A percentile compares a stretch with the other conserved stretches of the same genome.
Conservation (phyloP, 2,888 invertebrate genomes). For the Andrena trimmerana region DNA sequence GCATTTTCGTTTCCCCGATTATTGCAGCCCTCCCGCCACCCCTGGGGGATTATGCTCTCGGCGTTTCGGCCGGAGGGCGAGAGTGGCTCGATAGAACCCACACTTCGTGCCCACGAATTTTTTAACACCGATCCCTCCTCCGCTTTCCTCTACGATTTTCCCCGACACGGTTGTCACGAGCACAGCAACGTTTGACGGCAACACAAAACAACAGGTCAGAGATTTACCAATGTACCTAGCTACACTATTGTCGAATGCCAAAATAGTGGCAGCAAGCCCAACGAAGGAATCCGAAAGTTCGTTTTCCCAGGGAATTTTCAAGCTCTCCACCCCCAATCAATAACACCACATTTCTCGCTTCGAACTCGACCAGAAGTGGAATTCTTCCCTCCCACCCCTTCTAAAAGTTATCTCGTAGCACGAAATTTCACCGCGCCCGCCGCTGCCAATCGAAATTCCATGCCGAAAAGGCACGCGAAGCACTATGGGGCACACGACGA, state of each 20-base stretch:
- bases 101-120: conserved; percentile 4
- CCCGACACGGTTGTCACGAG: not conserved
- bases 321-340: not conserved
- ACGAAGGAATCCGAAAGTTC: not conserved
- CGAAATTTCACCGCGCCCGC: conserved; percentile 17
- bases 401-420: not conserved
- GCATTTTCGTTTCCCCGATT: conserved; percentile 22
- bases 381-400: conserved; percentile 2
- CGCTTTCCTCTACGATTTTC: not conserved
- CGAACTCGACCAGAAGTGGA: not conserved
- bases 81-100: conserved; percentile 4
- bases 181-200: too few species aligned
- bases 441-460: conserved; percentile 23
- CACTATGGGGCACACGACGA: not conserved
- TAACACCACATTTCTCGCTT: not conserved
- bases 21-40: not conserved
- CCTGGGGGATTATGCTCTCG: conserved; percentile 5
- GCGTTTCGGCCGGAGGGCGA: conserved; percentile 14
- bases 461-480: conserved; percentile 31
- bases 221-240: too few species aligned
- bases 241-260: too few species aligned
- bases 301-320: not conserved
- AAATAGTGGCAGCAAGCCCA: too few species aligned
- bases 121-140: not conserved
- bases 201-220: too few species aligned